phyloP scores from a whole-genome alignment of 2,888 invertebrate species.

The Agapetus fuscipes region DNA sequence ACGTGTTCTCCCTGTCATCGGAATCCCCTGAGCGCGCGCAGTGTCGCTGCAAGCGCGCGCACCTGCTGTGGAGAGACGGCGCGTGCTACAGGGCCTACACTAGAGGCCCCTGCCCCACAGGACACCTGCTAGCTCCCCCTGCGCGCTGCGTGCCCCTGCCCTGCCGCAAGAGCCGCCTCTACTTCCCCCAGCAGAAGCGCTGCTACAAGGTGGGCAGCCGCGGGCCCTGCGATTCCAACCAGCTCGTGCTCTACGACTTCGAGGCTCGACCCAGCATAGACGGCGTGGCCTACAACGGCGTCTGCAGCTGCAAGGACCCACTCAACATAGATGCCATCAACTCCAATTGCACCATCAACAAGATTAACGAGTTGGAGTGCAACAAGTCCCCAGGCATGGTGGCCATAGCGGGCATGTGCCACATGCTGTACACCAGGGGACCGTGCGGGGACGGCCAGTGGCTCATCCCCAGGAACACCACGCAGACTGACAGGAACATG shows the following conservation, averaged over 20 bases:
- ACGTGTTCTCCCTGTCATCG: constrained; percentile 52
- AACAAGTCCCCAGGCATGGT: constrained; percentile 53
- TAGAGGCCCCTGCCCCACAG: constrained; percentile 61
- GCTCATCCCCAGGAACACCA: constrained; percentile 27
- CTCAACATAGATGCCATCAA: constrained; percentile 33
- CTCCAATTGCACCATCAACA: constrained; percentile 25
- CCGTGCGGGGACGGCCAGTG: constrained; percentile 62
- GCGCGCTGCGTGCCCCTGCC: constrained; percentile 62
- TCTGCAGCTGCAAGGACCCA: constrained; percentile 59
- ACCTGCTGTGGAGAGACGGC: constrained; percentile 50
- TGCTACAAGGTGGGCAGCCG: constrained; percentile 71
- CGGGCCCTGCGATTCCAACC: constrained; percentile 64
- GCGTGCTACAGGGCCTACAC: constrained; percentile 72
- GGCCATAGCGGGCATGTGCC: constrained; percentile 58
- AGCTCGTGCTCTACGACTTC: constrained; percentile 74
- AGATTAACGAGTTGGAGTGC: constrained; percentile 36
- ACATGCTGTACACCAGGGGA: constrained; percentile 66
- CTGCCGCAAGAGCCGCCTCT: constrained; percentile 65
- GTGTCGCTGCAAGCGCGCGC: constrained; percentile 62
- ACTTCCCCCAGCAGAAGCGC: constrained; percentile 60
- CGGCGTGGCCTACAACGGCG: constrained; percentile 73
- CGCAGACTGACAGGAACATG: constrained; percentile 22
- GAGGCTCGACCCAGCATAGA: constrained; percentile 67
- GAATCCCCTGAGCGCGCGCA: constrained; percentile 37
- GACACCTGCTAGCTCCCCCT: constrained; percentile 59